Evolutionary conservation across 2,113 vertebrate genomes (phyloP).

Genomic region (Cairina moschata): DNA sequence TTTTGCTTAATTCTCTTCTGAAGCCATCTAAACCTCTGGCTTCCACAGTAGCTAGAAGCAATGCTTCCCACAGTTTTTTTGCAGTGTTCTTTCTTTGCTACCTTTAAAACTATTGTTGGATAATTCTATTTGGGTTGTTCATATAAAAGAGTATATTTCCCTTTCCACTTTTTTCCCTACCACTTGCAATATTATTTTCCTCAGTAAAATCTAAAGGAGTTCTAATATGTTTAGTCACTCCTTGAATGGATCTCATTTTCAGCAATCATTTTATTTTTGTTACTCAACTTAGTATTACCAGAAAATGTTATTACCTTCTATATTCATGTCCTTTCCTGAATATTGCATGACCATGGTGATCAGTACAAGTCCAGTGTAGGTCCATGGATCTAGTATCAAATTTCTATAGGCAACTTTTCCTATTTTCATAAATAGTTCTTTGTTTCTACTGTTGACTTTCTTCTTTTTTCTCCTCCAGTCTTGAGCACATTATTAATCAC

Average conservation of each 20-base stretch:
- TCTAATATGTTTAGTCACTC: background rate
- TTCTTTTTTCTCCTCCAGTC: too few species aligned
- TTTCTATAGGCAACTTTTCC: background rate
- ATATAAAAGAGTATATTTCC: background rate
- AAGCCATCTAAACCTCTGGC: background rate
- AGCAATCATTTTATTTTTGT: background rate
- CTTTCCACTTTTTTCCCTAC: background rate
- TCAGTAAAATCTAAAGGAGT: background rate
- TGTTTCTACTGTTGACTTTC: background rate
- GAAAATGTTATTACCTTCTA: background rate
- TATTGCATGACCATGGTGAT: background rate
- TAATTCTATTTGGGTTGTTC: background rate
- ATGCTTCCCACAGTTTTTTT: background rate
- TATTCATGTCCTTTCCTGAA: background rate
- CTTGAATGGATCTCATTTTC: background rate
- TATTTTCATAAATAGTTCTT: background rate
- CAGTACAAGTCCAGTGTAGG: background rate
- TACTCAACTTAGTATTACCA: background rate
- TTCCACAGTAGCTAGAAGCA: background rate
- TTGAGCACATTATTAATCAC: too few species aligned
- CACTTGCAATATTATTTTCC: background rate
- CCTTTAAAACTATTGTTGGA: background rate
- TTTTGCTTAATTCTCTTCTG: background rate
- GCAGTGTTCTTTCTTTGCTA: background rate
- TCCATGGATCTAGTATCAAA: background rate